Evolutionary conservation across 2,888 invertebrate genomes (phyloP).

Genomic region (Cheilosia impressa): DNA sequence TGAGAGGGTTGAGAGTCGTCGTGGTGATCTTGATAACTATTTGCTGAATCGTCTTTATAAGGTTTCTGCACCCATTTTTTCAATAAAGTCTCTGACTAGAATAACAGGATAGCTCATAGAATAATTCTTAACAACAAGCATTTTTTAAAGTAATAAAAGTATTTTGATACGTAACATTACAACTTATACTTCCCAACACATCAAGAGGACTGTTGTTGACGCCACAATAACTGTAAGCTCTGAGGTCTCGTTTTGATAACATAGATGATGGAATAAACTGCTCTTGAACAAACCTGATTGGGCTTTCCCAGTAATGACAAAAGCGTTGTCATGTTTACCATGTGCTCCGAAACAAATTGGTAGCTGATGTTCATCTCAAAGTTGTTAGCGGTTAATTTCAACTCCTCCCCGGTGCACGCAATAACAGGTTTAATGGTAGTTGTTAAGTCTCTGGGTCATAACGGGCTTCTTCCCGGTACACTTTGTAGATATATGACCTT

Average conservation of each 20-base stretch:
- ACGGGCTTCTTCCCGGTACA: too few species aligned
- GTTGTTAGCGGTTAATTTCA: too few species aligned
- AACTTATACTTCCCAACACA: conserved; percentile 17
- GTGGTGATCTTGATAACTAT: not conserved
- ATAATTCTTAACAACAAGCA: conserved; percentile 38
- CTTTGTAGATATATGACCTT: too few species aligned
- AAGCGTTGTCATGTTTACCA: too few species aligned
- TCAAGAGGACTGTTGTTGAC: conserved; percentile 56
- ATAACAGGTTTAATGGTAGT: too few species aligned
- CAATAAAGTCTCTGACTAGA: conserved; percentile 45
- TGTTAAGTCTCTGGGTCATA: too few species aligned
- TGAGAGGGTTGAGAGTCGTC: not conserved
- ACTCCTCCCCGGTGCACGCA: too few species aligned
- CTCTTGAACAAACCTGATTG: conserved; percentile 37
- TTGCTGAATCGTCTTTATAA: not conserved
- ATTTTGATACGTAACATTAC: conserved; percentile 40
- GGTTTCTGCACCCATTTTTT: conserved; percentile 18
- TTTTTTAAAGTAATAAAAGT: conserved; percentile 16
- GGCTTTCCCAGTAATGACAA: conserved; percentile 13
- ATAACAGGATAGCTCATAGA: conserved; percentile 33
- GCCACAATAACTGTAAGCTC: conserved; percentile 38
- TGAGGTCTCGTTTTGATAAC: conserved; percentile 14
- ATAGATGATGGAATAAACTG: conserved; percentile 33
- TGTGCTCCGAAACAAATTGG: too few species aligned
- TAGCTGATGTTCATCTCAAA: too few species aligned